These are phyloP conservation scores for Bos javanicus DNA, from an alignment of 2,113 vertebrate species.

Conservation along the genomic window DNA sequence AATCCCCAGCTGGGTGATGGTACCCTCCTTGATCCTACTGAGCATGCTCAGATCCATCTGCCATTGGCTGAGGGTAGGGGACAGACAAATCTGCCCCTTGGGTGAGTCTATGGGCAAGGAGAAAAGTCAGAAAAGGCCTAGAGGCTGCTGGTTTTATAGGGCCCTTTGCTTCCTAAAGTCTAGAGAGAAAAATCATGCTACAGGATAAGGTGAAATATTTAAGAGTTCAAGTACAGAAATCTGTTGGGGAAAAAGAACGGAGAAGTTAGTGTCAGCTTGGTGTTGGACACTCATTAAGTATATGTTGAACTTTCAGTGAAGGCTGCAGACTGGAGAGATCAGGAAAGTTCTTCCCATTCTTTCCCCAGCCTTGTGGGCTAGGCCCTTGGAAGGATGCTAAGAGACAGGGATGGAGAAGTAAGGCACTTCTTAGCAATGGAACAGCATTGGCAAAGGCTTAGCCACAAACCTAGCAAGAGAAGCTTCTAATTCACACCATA, in stretches of 20 bases:
- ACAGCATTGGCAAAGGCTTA: not conserved
- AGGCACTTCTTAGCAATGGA: not conserved
- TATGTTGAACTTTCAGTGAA: not conserved
- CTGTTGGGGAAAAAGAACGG: not conserved
- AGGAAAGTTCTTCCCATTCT: not conserved
- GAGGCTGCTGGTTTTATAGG: not conserved
- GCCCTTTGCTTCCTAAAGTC: not conserved
- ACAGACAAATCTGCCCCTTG: not conserved
- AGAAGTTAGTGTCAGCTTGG: fast-evolving
- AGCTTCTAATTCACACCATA: not conserved
- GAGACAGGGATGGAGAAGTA: not conserved
- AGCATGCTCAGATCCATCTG: slow-evolving; percentile 2
- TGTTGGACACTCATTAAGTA: not conserved
- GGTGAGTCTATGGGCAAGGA: not conserved
- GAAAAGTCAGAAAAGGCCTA: not conserved
- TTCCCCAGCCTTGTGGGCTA: not conserved
- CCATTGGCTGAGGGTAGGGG: not conserved
- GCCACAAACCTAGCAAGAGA: not conserved
- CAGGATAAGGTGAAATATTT: not conserved
- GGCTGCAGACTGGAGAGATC: not conserved
- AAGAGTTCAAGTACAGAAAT: not conserved
- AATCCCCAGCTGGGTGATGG: not conserved
- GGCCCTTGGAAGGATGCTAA: not conserved
- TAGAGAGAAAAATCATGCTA: not conserved
- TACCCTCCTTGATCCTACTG: not conserved